Base-by-base conservation (phyloP, 64 coral and sea anemone genomes). In the Stichodactyla helianthus region DNA sequence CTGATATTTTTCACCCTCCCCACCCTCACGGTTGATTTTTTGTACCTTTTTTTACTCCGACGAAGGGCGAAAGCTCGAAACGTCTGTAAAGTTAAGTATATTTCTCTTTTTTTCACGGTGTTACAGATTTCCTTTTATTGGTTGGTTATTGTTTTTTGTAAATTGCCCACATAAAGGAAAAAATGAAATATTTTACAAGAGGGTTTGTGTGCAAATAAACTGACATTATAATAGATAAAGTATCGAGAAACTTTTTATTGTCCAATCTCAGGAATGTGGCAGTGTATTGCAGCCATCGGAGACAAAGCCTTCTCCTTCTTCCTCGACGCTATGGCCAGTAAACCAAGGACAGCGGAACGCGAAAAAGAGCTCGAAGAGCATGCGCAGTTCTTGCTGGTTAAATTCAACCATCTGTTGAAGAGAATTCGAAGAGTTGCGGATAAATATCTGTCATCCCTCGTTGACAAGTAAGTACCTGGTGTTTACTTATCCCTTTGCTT, bases 401-500 rank as follows among this genome's bases (percentile, higher is more conserved):
- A 99, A 85, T 95, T 99, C 50, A 95, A 95, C 62, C 90, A 94
- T 44, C 52, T 95, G 51, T 87, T 89, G 61, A 93, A 94, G 51
- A 87, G 97, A 88, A 92, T 95, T 76, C 89, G 97, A 20, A 88
- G 97, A 52, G 91, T 99, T 58, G 97, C 97, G 51, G 93, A 95
- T 62, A 99, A 95, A 59, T 94, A 95, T 67, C 52, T 94, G 14
- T 94, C 93, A 2, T 84, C 85, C 60, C 86, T 99, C 23, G 93
- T 99, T 22, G 97, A 99, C 79, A 95, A 94, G 97, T 99, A 83
- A 94, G 92, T 65, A 18, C 0, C 50, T 6, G 31, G 31, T 35
- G 31, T 35, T 35, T 35, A 35, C 31, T 35, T 35, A 35, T 35
- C 2, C 0, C 0, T 35, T 35, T 35, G 31, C 31, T 35, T 35